phyloP scores from a whole-genome alignment of 2,797 vertebrate genomes.

The Anas georgica region DNA sequence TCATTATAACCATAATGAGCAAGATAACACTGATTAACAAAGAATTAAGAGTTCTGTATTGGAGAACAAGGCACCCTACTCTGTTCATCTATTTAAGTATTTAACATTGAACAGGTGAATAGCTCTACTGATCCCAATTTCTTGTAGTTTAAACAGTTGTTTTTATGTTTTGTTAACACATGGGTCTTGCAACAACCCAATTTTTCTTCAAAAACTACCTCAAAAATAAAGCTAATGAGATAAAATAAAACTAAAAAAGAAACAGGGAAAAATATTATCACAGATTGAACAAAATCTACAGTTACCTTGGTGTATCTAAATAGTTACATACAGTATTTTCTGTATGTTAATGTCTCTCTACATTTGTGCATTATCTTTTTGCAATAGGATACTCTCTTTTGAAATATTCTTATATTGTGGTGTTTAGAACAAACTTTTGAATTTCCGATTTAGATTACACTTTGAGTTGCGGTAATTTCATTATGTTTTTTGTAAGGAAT shows the following conservation, averaged over 20 bases:
- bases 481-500: neutral
- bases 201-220: neutral
- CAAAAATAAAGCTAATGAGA: neutral
- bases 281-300: slow-evolving; percentile 27
- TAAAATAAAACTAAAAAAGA: neutral
- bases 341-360: neutral
- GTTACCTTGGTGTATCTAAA: neutral
- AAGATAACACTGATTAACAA: slow-evolving; percentile 25
- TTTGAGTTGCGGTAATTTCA: neutral
- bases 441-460: neutral
- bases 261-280: neutral
- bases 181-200: neutral
- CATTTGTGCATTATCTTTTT: neutral
- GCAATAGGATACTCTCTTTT: neutral
- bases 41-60: slow-evolving; percentile 32
- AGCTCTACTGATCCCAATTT: neutral
- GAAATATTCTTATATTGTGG: neutral
- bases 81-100: slow-evolving; percentile 2
- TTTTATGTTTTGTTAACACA: neutral
- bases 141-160: neutral
- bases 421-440: neutral
- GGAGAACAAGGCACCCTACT: neutral
- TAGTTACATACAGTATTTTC: neutral
- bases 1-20: slow-evolving; percentile 34
- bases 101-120: neutral